Conservation (phyloP, 2,113 vertebrate genomes). For the Tapirus terrestris region DNA sequence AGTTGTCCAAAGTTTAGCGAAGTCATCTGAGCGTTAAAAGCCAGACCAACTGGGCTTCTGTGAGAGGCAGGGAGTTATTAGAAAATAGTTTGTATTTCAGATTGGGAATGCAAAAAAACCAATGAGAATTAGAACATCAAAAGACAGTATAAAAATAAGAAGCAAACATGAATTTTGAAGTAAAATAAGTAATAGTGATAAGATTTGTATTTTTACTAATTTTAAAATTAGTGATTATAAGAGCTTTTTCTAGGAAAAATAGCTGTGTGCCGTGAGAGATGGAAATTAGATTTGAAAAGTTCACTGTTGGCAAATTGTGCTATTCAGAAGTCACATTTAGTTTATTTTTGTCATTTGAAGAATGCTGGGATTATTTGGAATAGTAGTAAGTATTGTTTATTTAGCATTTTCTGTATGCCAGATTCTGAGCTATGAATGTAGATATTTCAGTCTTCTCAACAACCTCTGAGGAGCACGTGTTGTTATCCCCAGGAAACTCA, state of each 20-base stretch:
- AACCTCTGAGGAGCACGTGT: not conserved
- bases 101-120: not conserved
- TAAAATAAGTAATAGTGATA: constrained; percentile 13
- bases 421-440: not conserved
- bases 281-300: not conserved
- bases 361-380: not conserved
- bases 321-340: not conserved
- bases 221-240: constrained; percentile 25
- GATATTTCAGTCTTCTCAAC: not conserved
- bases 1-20: not conserved
- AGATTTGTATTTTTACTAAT: not conserved
- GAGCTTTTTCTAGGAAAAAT: constrained; percentile 27
- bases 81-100: not conserved
- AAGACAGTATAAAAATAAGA: not conserved
- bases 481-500: not conserved
- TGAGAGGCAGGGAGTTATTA: not conserved
- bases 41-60: not conserved
- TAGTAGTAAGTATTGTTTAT: not conserved
- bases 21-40: not conserved
- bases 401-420: not conserved
- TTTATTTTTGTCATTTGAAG: not conserved
- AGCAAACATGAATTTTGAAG: not conserved
- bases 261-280: not conserved
- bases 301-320: not conserved
- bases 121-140: not conserved